Percentiles rank a stretch among this genome's conserved stretches.
These are phyloP conservation scores for Phragmatobia fuliginosa DNA, from an alignment of 2,888 invertebrate species.

Conservation along the genomic window DNA sequence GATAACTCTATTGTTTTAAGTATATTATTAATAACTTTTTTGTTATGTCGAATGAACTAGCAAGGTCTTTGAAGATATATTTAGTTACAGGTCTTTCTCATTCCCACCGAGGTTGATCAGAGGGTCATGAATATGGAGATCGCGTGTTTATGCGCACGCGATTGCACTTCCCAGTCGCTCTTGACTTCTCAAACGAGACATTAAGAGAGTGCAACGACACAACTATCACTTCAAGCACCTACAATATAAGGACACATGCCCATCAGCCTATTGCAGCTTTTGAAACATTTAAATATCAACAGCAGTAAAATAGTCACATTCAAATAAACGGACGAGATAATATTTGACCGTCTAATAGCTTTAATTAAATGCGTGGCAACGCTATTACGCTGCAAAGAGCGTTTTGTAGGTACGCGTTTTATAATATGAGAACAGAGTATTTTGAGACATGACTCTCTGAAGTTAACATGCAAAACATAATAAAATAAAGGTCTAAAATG, in stretches of 20 bases:
- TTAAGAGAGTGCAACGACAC: conserved; percentile 72
- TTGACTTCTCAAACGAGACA: conserved; percentile 68
- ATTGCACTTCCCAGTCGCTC: conserved; percentile 67
- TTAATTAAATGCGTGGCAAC: conserved; percentile 66
- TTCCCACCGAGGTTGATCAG: conserved; percentile 50
- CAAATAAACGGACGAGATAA: conserved; percentile 57
- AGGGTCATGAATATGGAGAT: conserved; percentile 50
- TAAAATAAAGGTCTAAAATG: background rate
- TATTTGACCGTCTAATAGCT: conserved; percentile 60
- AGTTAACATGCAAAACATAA: conserved; percentile 35
- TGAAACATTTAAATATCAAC: conserved; percentile 32
- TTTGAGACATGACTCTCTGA: conserved; percentile 60
- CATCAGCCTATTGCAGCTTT: conserved; percentile 36
- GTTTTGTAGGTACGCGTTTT: conserved; percentile 53
- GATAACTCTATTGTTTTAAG: conserved; percentile 59
- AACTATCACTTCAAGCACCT: conserved; percentile 39
- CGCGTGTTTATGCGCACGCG: conserved; percentile 64
- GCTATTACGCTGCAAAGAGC: conserved; percentile 56
- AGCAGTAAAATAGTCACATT: conserved; percentile 29
- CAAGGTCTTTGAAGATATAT: background rate
- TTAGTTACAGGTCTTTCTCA: conserved; percentile 35
- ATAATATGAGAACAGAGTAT: conserved; percentile 62
- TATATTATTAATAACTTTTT: conserved; percentile 27
- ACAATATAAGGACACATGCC: conserved; percentile 34
- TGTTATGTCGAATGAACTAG: conserved; percentile 4